Evolutionary conservation across 37 sponge, comb jelly and placozoan genomes (phyloP).

Genomic region (Halisarca cf. caerulea): DNA sequence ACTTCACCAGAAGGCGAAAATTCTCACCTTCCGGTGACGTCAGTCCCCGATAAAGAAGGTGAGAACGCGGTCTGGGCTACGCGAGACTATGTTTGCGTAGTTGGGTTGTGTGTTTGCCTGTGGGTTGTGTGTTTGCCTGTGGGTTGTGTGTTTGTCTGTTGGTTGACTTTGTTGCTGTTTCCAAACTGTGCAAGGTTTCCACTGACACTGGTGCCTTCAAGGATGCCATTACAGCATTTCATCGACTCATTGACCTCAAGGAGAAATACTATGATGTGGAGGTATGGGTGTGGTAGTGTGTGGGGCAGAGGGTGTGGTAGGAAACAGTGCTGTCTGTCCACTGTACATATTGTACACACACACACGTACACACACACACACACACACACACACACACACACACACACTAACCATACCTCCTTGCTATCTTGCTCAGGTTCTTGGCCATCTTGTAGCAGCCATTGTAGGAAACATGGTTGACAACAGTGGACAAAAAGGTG

Average conservation of each 20-base stretch:
- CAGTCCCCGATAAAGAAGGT: no score
- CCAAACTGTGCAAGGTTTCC: slow-evolving; percentile 86
- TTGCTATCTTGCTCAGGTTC: no score
- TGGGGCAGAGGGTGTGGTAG: no score
- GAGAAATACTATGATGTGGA: slow-evolving; percentile 72
- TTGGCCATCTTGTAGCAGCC: background rate
- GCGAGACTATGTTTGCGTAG: background rate
- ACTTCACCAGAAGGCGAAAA: no score
- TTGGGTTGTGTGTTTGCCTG: background rate
- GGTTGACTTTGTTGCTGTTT: background rate
- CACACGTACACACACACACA: no score
- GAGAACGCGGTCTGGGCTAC: no score
- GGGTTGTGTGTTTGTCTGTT: background rate
- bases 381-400: no score
- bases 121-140: background rate
- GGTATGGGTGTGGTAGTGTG: slow-evolving; percentile 24
- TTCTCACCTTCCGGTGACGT: no score
- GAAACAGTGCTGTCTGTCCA: no score
- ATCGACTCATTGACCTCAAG: slow-evolving; percentile 75
- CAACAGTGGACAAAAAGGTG: background rate
- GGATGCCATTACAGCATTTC: slow-evolving; percentile 64
- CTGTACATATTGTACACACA: no score
- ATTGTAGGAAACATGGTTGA: background rate
- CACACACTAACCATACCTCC: no score
- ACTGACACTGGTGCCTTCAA: slow-evolving; percentile 61